Evolutionary conservation across 2,113 vertebrate genomes (phyloP).

Genomic region (Salvelinus sp.): DNA sequence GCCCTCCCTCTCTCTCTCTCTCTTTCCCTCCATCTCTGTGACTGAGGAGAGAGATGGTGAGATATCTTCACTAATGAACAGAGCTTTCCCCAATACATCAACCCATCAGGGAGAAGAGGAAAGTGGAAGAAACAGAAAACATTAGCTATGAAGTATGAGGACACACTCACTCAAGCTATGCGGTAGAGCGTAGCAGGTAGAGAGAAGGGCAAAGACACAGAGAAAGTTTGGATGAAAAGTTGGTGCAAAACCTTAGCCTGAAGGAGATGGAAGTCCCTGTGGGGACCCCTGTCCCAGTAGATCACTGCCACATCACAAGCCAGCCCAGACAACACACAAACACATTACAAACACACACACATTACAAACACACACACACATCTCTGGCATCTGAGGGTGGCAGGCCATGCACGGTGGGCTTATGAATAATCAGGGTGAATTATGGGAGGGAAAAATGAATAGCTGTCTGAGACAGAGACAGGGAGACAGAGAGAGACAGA

Average conservation of each 20-base stretch:
- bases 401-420: background rate
- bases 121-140: slow-evolving; percentile 29
- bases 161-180: background rate
- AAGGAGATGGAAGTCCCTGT: slow-evolving; percentile 29
- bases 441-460: background rate
- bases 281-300: slow-evolving; percentile 12
- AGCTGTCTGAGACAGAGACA: background rate
- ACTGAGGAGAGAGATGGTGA: slow-evolving; percentile 24
- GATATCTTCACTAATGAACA: slow-evolving; percentile 43
- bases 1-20: background rate
- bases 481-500: background rate
- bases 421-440: slow-evolving; percentile 3
- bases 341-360: slow-evolving; percentile 6
- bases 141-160: background rate
- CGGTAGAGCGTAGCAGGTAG: background rate
- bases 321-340: background rate
- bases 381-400: background rate
- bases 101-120: slow-evolving; percentile 27
- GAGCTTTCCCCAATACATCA: slow-evolving; percentile 5
- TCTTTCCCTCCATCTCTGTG: background rate
- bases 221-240: slow-evolving; percentile 5
- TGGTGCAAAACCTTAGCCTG: slow-evolving; percentile 13
- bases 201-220: background rate
- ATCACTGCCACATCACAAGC: slow-evolving; percentile 12
- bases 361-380: background rate